phyloP scores from a whole-genome alignment of 1,140 invertebrate genomes.

The Ips nitidus region DNA sequence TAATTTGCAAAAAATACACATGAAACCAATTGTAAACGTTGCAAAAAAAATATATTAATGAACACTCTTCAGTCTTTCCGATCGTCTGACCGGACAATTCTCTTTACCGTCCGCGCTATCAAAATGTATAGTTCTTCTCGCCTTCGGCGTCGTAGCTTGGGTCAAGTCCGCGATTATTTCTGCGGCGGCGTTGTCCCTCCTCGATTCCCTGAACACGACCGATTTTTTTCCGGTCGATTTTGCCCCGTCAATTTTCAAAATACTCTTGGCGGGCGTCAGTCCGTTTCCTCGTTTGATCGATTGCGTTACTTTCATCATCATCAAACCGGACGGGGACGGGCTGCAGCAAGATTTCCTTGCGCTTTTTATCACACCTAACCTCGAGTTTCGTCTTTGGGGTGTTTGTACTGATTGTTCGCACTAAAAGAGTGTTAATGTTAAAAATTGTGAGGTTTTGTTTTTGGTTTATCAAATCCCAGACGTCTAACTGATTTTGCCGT shows the following conservation, averaged over 20 bases:
- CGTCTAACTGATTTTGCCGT: too few species aligned
- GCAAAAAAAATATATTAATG: too few species aligned
- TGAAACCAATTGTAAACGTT: too few species aligned
- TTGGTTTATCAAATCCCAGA: too few species aligned
- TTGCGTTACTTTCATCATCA: conserved; percentile 42
- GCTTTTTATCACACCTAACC: background rate
- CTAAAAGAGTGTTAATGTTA: too few species aligned
- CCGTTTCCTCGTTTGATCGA: conserved; percentile 35
- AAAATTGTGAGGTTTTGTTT: too few species aligned
- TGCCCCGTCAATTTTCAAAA: conserved; percentile 34
- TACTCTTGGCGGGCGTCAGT: conserved; percentile 40
- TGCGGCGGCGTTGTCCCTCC: background rate
- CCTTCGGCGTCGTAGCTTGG: background rate
- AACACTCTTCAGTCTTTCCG: background rate
- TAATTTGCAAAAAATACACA: too few species aligned
- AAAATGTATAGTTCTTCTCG: background rate
- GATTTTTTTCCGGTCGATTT: conserved; percentile 39
- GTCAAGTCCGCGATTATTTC: too few species aligned
- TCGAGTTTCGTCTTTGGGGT: too few species aligned
- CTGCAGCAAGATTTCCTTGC: conserved; percentile 9
- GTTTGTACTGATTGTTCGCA: too few species aligned
- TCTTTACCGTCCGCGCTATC: conserved; percentile 9
- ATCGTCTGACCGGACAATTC: conserved; percentile 11
- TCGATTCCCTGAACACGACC: conserved; percentile 38
- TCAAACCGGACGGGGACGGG: conserved; percentile 36